Percentiles rank a stretch among this genome's conserved stretches.
Evolutionary conservation across 1,140 invertebrate species (phyloP).

Genomic region (Pachyrhynchus sulphureomaculatus): DNA sequence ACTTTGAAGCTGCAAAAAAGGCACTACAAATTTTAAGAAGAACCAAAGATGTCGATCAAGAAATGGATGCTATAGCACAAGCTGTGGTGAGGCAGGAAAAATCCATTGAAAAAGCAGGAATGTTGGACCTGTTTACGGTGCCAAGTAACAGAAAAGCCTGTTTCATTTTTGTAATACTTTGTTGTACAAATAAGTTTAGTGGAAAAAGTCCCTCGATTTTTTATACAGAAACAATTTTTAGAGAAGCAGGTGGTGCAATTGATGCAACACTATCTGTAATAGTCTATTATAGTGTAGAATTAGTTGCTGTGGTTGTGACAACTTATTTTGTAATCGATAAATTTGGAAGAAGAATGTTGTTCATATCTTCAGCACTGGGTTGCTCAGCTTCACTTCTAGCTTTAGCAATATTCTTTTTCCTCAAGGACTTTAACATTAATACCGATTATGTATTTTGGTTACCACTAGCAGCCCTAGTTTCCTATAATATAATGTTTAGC

Average conservation of each 20-base stretch:
- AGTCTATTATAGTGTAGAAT: conserved; percentile 60
- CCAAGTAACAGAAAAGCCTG: conserved; percentile 54
- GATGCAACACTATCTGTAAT: conserved; percentile 53
- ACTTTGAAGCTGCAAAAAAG: conserved; percentile 69
- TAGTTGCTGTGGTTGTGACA: conserved; percentile 69
- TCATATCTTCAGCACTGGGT: conserved; percentile 62
- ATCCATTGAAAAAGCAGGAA: conserved; percentile 40
- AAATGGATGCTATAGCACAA: conserved; percentile 71
- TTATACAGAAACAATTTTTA: conserved; percentile 62
- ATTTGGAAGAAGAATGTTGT: conserved; percentile 67
- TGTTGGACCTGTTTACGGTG: conserved; percentile 55
- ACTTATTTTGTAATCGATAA: conserved; percentile 70
- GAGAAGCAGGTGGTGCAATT: conserved; percentile 51
- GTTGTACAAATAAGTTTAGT: conserved; percentile 65
- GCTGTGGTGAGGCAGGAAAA: conserved; percentile 46
- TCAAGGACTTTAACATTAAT: conserved; percentile 49
- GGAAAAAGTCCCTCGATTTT: conserved; percentile 66
- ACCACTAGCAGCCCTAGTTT: conserved; percentile 63
- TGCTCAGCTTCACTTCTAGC: conserved; percentile 57
- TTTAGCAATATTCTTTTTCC: conserved; percentile 62
- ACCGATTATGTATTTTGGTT: conserved; percentile 36
- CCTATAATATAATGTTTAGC: conserved; percentile 70
- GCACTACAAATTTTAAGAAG: conserved; percentile 77
- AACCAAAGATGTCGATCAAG: conserved; percentile 72
- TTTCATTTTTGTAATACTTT: conserved; percentile 56